These are phyloP conservation scores for Arvicanthis niloticus DNA, from an alignment of 2,113 vertebrate species.

Conservation along the genomic window DNA sequence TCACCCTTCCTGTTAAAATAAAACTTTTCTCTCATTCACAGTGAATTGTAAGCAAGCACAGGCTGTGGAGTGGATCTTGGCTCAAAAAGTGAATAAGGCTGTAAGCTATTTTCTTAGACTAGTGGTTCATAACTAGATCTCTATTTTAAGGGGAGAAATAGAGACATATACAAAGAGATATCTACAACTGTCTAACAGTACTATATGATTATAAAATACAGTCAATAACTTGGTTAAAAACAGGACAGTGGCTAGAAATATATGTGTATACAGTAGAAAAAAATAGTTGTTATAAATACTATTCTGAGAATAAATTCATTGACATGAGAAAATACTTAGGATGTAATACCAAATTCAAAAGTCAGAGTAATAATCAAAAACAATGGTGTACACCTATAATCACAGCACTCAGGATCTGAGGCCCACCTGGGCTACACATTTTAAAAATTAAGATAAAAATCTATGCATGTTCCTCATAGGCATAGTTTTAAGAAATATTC, in stretches of 20 bases:
- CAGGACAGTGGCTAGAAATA: slow-evolving; percentile 1
- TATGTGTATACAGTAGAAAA: not conserved
- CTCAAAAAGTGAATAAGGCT: too few species aligned
- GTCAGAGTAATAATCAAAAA: not conserved
- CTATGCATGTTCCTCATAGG: not conserved
- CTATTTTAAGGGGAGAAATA: slow-evolving; percentile 5
- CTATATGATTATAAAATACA: not conserved
- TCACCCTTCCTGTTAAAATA: too few species aligned
- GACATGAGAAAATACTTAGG: slow-evolving; percentile 15
- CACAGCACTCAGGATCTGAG: not conserved
- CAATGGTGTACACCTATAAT: not conserved
- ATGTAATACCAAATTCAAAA: slow-evolving; percentile 28
- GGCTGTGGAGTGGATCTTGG: too few species aligned
- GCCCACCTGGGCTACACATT: not conserved
- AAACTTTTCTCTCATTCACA: too few species aligned
- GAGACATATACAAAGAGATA: not conserved
- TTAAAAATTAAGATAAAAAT: not conserved
- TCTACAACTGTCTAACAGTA: not conserved
- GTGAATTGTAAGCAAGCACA: too few species aligned
- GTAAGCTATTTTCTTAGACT: slow-evolving; percentile 18
- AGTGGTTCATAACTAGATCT: slow-evolving; percentile 10
- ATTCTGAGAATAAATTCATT: slow-evolving; percentile 34
- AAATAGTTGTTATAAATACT: not conserved
- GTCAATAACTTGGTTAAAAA: not conserved
- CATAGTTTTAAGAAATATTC: slow-evolving; percentile 22